Base-by-base conservation (phyloP, 1,140 invertebrate species). In the Adoxophyes honmai region DNA sequence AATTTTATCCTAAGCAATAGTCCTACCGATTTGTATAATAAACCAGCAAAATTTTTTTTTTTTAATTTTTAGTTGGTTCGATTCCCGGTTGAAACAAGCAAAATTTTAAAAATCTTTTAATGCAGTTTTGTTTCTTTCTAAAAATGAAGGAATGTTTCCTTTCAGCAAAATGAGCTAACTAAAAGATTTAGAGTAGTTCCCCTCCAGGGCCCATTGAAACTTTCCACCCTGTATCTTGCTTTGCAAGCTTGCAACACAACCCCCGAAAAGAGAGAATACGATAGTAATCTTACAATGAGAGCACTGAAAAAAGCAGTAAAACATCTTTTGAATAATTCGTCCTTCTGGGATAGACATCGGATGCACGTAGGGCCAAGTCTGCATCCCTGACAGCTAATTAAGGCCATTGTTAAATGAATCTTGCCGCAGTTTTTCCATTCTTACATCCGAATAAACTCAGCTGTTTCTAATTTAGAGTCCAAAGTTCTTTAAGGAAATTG, bases 321-420 rank as follows among this genome's bases (percentile, higher is more conserved):
- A 84, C 74, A 74, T 81, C 81, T 71, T 75, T 78, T 88, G 81
- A 88, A 86, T 88, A 80, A 88, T 88, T 88, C 70, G 68, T 70
- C 71, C 76, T 85, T 82, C 81, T 79, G 78, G 73, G 75, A 80
- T 70, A 79, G 78, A 82, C 75, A 74, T 62, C 75, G 64, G 68
- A 76, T 73, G 70, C 64, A 59, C 57, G 62, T 60, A 52, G 56
- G 14, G 51, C 65, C 68, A 65, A 75, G 73, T 77, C 75, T 82
- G 64, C 68, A 81, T 72, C 70, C 75, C 72, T 86, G 86, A 86
- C 86, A 88, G 86, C 81, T 88, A 88, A 88, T 88, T 88, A 88
- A 79, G 64, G 70, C 69, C 77, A 84, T 88, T 88, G 85, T 88
- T 84, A 81, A 84, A 79, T 60, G 68, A 80, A 85, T 85, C 78